Evolutionary conservation across 2,888 invertebrate species (phyloP).

Genomic region (Chrysolina haemoptera): DNA sequence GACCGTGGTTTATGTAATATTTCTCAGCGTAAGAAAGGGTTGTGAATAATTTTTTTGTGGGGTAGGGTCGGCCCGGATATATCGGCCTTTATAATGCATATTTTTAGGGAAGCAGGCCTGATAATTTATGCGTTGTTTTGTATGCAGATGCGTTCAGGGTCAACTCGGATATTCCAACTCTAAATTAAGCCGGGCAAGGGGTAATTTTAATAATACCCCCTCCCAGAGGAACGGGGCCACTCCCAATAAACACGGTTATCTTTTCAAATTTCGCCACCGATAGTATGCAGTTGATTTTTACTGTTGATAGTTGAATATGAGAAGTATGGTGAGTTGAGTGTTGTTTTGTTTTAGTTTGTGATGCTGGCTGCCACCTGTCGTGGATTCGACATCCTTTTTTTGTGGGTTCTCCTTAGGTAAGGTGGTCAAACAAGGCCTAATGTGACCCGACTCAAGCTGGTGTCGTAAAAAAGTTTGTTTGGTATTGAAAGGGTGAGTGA

Average conservation of each 20-base stretch:
- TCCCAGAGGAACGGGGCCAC: constrained; percentile 58
- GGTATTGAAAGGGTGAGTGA: neutral
- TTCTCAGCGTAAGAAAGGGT: constrained; percentile 65
- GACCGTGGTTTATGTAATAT: constrained; percentile 71
- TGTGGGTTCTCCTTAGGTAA: neutral
- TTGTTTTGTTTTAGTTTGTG: constrained; percentile 34
- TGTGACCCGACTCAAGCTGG: neutral
- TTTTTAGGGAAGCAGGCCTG: constrained; percentile 49
- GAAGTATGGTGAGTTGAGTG: constrained; percentile 17
- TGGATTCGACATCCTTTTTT: neutral
- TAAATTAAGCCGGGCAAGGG: constrained; percentile 62
- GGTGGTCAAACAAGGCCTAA: constrained; percentile 3
- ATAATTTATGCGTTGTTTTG: constrained; percentile 60
- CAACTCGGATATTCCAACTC: too few relatives aligned
- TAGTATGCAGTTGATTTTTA: constrained; percentile 51
- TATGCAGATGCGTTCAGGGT: constrained; percentile 64
- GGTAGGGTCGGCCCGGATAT: constrained; percentile 34
- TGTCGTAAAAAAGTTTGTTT: neutral
- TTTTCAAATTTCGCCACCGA: constrained; percentile 48
- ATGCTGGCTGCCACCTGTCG: constrained; percentile 35
- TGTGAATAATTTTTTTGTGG: constrained; percentile 57
- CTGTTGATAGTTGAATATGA: constrained; percentile 35
- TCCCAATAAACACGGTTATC: constrained; percentile 64
- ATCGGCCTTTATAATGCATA: constrained; percentile 65
- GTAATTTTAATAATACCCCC: constrained; percentile 61